Evolutionary conservation across 2,797 vertebrate species (phyloP).

Genomic region (Cuculus canorus): DNA sequence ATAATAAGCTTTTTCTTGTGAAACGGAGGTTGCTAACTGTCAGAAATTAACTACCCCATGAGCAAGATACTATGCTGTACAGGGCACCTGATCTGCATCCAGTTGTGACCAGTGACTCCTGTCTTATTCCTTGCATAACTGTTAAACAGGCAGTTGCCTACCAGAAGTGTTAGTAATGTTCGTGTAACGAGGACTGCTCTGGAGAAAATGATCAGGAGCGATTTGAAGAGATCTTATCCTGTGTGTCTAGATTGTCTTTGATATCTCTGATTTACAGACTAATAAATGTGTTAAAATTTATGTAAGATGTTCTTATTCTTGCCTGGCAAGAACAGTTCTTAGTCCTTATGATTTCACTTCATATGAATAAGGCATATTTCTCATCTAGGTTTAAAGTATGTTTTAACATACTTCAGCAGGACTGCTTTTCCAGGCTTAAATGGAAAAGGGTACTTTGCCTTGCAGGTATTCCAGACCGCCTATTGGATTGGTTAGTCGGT

Average conservation of each 20-base stretch:
- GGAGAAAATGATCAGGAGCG: neutral
- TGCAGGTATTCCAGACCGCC: neutral
- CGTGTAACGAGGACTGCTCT: neutral
- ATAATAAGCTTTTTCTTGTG: neutral
- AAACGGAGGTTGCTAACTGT: neutral
- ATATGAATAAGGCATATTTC: neutral
- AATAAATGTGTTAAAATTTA: neutral
- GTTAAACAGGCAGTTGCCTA: fast-evolving
- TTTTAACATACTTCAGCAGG: neutral
- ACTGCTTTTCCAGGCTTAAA: neutral
- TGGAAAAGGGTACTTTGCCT: neutral
- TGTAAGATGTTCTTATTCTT: neutral
- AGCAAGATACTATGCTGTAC: neutral
- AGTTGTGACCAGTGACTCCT: neutral
- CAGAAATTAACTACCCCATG: neutral
- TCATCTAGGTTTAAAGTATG: neutral
- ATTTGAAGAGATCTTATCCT: neutral
- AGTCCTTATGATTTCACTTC: neutral
- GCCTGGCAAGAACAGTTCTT: neutral
- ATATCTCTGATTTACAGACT: neutral
- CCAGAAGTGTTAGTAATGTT: neutral
- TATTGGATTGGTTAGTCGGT: neutral
- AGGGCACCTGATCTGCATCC: neutral
- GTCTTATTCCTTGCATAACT: neutral
- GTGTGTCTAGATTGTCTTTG: neutral